These are phyloP conservation scores for Hypena proboscidalis DNA, from an alignment of 2,888 invertebrate species.

Conservation along the genomic window DNA sequence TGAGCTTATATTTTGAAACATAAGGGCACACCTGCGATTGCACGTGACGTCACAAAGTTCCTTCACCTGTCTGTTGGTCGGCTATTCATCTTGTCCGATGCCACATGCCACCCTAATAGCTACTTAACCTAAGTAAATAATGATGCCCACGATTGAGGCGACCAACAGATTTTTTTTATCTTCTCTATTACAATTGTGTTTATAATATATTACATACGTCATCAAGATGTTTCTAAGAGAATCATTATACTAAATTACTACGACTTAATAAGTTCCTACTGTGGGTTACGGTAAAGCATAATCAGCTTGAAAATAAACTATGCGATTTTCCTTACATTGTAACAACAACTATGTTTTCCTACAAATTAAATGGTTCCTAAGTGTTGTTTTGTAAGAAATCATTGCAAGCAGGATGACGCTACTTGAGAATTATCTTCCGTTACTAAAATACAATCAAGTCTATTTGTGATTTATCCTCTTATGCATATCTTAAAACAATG, in stretches of 20 bases:
- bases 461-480: too few relatives aligned
- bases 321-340: conserved; percentile 9
- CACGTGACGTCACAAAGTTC: conserved; percentile 61
- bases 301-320: conserved; percentile 7
- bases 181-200: too few relatives aligned
- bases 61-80: conserved; percentile 64
- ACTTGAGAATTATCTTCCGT: too few relatives aligned
- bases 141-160: conserved; percentile 41
- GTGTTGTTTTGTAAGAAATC: conserved; percentile 3
- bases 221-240: too few relatives aligned
- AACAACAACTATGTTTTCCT: conserved; percentile 12
- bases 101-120: conserved; percentile 46
- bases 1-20: conserved; percentile 50
- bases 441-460: too few relatives aligned
- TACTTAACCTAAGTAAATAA: conserved; percentile 46
- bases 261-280: conserved; percentile 5
- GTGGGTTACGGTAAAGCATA: conserved; percentile 3
- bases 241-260: too few relatives aligned
- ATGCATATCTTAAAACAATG: too few relatives aligned
- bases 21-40: conserved; percentile 65
- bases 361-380: neutral
- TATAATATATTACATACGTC: too few relatives aligned
- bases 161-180: conserved; percentile 1
- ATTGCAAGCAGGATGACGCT: neutral
- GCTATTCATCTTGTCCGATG: conserved; percentile 49